Conservation (phyloP, 2,113 vertebrate species). For the Trogon melanurus region DNA sequence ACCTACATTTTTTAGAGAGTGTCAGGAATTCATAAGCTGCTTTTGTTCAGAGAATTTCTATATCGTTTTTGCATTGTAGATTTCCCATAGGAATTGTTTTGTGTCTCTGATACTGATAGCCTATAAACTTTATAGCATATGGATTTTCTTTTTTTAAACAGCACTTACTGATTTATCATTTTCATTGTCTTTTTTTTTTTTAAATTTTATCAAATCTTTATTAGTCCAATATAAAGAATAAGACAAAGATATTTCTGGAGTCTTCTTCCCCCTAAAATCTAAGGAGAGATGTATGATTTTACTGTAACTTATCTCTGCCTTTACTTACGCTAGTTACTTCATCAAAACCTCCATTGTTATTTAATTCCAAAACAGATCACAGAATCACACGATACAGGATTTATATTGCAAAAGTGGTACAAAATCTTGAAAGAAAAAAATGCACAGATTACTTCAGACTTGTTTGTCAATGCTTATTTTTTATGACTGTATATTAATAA, state of each 20-base stretch:
- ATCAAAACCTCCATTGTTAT: not conserved
- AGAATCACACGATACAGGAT: not conserved
- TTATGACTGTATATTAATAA: not conserved
- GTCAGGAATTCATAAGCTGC: not conserved
- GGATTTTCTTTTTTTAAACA: not conserved
- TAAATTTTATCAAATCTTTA: not conserved
- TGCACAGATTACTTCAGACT: not conserved
- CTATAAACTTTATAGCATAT: not conserved
- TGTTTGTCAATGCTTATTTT: not conserved
- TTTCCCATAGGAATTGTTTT: not conserved
- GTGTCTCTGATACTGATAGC: not conserved
- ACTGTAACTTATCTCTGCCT: not conserved
- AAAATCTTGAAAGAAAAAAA: not conserved
- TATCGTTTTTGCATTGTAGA: not conserved
- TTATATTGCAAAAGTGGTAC: not conserved
- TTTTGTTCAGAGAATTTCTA: not conserved
- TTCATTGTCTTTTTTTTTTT: no score
- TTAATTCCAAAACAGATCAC: not conserved
- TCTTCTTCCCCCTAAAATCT: rapidly evolving
- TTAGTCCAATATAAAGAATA: not conserved
- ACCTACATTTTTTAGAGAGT: not conserved
- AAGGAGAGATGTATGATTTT: not conserved
- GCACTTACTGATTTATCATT: not conserved
- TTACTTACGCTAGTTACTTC: not conserved
- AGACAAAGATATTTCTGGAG: rapidly evolving